phyloP scores from a whole-genome alignment of 2,888 invertebrate genomes.

The Archips xylosteana region DNA sequence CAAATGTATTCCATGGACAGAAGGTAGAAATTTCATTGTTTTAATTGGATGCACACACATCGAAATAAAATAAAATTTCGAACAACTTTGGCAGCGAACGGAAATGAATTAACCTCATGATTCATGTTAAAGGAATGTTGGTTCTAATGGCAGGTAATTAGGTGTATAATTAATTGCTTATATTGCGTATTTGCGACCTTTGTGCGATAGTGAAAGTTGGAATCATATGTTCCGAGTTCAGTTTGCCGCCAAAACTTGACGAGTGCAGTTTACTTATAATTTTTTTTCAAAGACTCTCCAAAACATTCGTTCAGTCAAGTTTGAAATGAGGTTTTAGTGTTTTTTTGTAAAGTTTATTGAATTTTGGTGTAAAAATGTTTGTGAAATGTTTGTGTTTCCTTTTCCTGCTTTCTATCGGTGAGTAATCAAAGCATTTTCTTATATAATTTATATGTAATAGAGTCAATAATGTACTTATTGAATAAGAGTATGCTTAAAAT shows the following conservation, averaged over 20 bases:
- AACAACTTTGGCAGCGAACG: constrained; percentile 38
- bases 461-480: neutral
- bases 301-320: constrained; percentile 26
- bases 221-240: constrained; percentile 60
- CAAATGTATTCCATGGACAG: rapidly evolving
- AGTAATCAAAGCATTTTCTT: constrained; percentile 36
- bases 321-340: constrained; percentile 27
- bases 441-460: neutral
- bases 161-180: constrained; percentile 20
- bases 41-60: constrained; percentile 49
- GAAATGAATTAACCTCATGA: constrained; percentile 27
- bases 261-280: constrained; percentile 56
- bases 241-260: constrained; percentile 75
- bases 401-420: constrained; percentile 54
- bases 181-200: constrained; percentile 55
- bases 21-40: constrained; percentile 46
- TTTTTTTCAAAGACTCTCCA: constrained; percentile 44
- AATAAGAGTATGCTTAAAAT: no score
- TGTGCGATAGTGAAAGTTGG: constrained; percentile 58
- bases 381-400: constrained; percentile 42
- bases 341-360: constrained; percentile 39
- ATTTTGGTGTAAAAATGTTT: constrained; percentile 44
- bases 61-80: constrained; percentile 55
- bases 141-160: constrained; percentile 12
- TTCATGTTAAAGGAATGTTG: constrained; percentile 21